These are phyloP conservation scores for Syngnathus acus DNA, from an alignment of 2,797 vertebrate species.

Conservation along the genomic window DNA sequence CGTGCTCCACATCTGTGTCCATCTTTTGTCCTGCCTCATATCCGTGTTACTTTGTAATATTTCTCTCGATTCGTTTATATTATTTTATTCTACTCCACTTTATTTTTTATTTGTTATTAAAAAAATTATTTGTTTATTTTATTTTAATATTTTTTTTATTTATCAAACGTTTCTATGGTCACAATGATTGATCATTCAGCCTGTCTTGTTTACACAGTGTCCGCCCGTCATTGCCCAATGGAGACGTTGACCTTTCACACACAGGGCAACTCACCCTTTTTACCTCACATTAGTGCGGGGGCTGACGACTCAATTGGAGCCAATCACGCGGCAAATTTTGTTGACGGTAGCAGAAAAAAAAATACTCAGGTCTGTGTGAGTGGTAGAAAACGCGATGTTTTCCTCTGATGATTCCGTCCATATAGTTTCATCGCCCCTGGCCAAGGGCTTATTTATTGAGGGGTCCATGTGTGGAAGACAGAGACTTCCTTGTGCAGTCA, in stretches of 20 bases:
- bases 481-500: constrained; percentile 34
- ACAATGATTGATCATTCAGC: constrained; percentile 44
- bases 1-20: neutral
- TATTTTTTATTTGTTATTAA: too few species aligned
- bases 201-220: constrained; percentile 54
- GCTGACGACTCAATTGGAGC: constrained; percentile 42
- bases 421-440: constrained; percentile 48
- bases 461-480: constrained; percentile 28
- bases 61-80: neutral
- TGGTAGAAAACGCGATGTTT: constrained; percentile 25
- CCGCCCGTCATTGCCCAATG: constrained; percentile 34
- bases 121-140: neutral
- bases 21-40: neutral
- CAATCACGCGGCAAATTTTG: constrained; percentile 23
- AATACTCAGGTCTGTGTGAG: constrained; percentile 14
- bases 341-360: constrained; percentile 15
- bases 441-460: constrained; percentile 42
- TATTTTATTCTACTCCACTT: too few species aligned
- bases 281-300: constrained; percentile 46
- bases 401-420: constrained; percentile 43
- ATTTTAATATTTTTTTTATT: too few species aligned
- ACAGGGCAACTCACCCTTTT: constrained; percentile 42
- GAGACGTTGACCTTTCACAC: constrained; percentile 60
- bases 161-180: constrained; percentile 27
- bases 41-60: neutral